phyloP scores from a whole-genome alignment of 2,888 invertebrate genomes.

The Gastracanthus pulcherrimus region DNA sequence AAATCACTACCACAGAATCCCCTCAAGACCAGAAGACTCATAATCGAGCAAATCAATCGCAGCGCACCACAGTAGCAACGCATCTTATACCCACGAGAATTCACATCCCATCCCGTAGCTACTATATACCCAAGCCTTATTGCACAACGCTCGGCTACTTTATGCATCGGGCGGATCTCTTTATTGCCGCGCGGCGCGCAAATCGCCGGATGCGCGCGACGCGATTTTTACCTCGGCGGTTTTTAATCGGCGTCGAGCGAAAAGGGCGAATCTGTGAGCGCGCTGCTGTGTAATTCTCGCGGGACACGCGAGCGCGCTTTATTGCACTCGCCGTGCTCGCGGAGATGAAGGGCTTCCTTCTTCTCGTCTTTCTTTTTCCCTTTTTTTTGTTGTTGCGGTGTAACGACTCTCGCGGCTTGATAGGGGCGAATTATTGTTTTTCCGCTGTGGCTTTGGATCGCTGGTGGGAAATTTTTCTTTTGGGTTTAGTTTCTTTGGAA shows the following conservation, averaged over 20 bases:
- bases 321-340: not conserved
- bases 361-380: not conserved
- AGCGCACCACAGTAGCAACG: not conserved
- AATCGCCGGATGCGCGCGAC: slow-evolving; percentile 28
- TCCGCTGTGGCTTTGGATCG: not conserved
- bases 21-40: too few species aligned
- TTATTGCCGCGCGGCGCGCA: slow-evolving; percentile 16
- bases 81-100: not conserved
- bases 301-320: slow-evolving; percentile 34
- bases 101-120: not conserved
- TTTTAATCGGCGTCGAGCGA: not conserved
- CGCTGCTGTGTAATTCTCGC: slow-evolving; percentile 18
- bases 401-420: slow-evolving; percentile 4
- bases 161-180: not conserved
- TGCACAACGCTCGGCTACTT: not conserved
- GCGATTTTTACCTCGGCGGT: not conserved
- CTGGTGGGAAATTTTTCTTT: not conserved
- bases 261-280: not conserved
- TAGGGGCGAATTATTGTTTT: slow-evolving; percentile 3
- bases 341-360: not conserved
- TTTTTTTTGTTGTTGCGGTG: not conserved
- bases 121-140: not conserved
- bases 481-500: not conserved
- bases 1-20: too few species aligned
- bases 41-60: too few species aligned